A percentile compares a stretch with the other conserved stretches of the same genome.
Evolutionary conservation across 2,888 invertebrate genomes (phyloP).

Genomic region (Calliphora vomitoria): DNA sequence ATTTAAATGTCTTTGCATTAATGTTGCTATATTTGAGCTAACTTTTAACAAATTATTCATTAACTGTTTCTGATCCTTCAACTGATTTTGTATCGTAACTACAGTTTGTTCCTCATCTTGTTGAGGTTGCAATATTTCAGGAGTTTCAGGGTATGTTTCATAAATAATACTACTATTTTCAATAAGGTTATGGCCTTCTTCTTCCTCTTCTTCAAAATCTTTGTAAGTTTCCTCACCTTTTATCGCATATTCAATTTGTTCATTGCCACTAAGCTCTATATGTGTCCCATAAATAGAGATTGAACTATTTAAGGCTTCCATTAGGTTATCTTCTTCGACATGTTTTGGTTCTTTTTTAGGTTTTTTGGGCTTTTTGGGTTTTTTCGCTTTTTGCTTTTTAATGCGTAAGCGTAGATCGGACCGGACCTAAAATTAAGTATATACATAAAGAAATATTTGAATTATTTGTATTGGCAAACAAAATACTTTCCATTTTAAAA

Average conservation of each 20-base stretch:
- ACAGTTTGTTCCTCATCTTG: slow-evolving; percentile 42
- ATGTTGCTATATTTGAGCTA: slow-evolving; percentile 25
- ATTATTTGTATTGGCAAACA: slow-evolving; percentile 22
- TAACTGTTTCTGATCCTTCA: slow-evolving; percentile 48
- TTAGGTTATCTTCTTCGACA: slow-evolving; percentile 62
- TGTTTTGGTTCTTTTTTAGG: slow-evolving; percentile 40
- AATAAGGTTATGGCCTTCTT: background rate
- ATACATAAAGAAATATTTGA: slow-evolving; percentile 22
- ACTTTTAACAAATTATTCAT: slow-evolving; percentile 39
- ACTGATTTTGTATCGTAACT: slow-evolving; percentile 39
- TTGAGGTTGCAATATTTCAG: background rate
- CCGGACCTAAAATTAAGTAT: slow-evolving; percentile 65
- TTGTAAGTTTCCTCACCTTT: slow-evolving; percentile 38
- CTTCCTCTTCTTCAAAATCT: background rate
- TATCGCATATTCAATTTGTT: background rate
- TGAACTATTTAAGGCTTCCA: slow-evolving; percentile 64
- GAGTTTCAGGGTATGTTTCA: background rate
- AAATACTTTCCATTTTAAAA: slow-evolving; percentile 31
- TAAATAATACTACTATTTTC: slow-evolving; percentile 1
- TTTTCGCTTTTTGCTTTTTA: slow-evolving; percentile 55
- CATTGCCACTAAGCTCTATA: slow-evolving; percentile 14
- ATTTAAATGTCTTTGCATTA: slow-evolving; percentile 54
- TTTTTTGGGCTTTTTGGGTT: slow-evolving; percentile 32
- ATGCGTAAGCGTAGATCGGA: slow-evolving; percentile 70
- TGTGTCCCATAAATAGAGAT: slow-evolving; percentile 59